Base-by-base conservation (phyloP, 2,888 invertebrate genomes). In the Gibbula magus region DNA sequence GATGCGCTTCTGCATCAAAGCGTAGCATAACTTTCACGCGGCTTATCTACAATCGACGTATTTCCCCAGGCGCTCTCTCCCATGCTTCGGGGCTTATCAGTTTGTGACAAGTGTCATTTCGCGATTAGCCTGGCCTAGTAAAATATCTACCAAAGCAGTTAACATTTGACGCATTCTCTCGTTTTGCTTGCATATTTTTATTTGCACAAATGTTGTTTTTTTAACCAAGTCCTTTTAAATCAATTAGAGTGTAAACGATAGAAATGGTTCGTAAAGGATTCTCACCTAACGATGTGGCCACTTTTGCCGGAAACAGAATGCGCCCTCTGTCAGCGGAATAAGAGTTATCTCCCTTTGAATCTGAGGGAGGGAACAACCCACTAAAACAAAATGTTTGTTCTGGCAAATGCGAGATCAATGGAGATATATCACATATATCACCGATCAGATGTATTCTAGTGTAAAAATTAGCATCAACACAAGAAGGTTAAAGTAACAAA, bases 51-150 rank as follows among this genome's bases (percentile, higher is more conserved):
- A 45, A 45, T 45, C 45, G 45, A 45, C 45, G 13, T 10, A 45
- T 45, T 45, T 45, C 45, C 45, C 45, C 45, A 29, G 22, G 25
- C 29, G 61, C 10, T 18, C 29, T 61, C 61, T 29, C 61, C 29
- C 61, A 29, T 29, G 22, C 25, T 13, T 61, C 61, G 3, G 25
- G 61, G 5, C 29, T 61, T 61, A 61, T 61, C 29, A 18, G 3
- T 16, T 18, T 29, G 61, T 61, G 61, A 61, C 61, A 61, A 61
- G 61, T 61, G 61, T 61, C 61, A 61, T n/a, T 61, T 61, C 25
- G 2, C 61, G 16, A 61, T 61, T 61, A 25, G 61, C 16, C 29
- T 61, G 29, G 13, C 29, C 45, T 10, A 8, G 18, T 25, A 25
- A 16, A 61, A 13, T 61, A 22, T 25, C 25, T 18, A 61, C 25